Evolutionary conservation across 2,888 invertebrate genomes (phyloP).

Genomic region (Sturmia bella): DNA sequence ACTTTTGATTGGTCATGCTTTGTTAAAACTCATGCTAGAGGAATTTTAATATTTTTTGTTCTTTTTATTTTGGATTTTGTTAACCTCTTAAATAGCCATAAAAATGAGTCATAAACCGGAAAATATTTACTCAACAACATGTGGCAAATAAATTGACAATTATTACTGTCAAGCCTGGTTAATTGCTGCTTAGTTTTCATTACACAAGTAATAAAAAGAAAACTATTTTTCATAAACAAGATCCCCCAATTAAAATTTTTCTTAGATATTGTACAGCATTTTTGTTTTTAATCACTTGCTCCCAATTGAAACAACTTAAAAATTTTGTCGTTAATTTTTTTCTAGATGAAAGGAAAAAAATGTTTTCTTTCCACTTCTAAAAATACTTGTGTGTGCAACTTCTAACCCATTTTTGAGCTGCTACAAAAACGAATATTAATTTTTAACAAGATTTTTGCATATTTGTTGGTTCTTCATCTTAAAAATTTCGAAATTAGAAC

Average conservation of each 20-base stretch:
- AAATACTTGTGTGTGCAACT: constrained; percentile 23
- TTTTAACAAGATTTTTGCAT: constrained; percentile 58
- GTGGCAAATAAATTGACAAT: constrained; percentile 21
- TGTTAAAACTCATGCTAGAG: constrained; percentile 28
- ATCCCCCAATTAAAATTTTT: constrained; percentile 3
- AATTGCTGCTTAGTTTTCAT: not conserved
- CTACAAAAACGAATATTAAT: constrained; percentile 46
- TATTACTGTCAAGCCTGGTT: constrained; percentile 23
- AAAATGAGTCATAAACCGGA: constrained; percentile 46
- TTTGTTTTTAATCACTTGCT: constrained; percentile 17
- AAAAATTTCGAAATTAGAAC: constrained; percentile 58
- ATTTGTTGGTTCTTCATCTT: constrained; percentile 42
- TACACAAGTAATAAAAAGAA: not conserved
- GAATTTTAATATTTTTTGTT: constrained; percentile 30
- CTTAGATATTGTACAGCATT: not conserved
- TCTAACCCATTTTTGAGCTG: constrained; percentile 55
- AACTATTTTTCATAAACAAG: not conserved
- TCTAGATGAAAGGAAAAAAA: not conserved
- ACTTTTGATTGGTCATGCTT: constrained; percentile 1
- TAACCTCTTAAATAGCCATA: constrained; percentile 1
- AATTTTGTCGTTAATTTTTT: constrained; percentile 17
- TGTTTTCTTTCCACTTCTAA: constrained; percentile 9
- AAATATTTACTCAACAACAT: constrained; percentile 33
- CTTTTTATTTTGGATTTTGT: not conserved
- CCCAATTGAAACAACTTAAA: constrained; percentile 14